A percentile compares a stretch with the other conserved stretches of the same genome.
Evolutionary conservation across 2,888 invertebrate species (phyloP).

Genomic region (Cylloceria caligata): DNA sequence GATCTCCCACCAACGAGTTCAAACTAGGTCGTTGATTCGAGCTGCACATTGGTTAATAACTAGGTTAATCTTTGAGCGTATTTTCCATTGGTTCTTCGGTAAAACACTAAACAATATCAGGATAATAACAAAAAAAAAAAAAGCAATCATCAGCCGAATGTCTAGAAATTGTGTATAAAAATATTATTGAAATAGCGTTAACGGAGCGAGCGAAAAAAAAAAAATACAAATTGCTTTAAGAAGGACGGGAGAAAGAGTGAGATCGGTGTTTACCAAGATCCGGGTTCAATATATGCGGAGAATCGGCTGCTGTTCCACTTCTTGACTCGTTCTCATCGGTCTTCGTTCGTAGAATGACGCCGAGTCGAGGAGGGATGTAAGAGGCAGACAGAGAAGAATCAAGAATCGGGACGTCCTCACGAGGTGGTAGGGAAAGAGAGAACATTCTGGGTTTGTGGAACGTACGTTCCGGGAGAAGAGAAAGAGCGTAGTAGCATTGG

Average conservation of each 20-base stretch:
- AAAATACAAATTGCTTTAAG: conserved; percentile 33
- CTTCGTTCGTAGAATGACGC: conserved; percentile 46
- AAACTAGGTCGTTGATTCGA: conserved; percentile 74
- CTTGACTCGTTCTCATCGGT: conserved; percentile 48
- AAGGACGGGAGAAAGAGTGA: conserved; percentile 41
- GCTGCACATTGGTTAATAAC: conserved; percentile 76
- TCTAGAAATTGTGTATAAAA: conserved; percentile 8
- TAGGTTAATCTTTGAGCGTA: conserved; percentile 70
- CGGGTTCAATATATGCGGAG: conserved; percentile 41
- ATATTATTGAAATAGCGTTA: conserved; percentile 2
- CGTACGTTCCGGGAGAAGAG: conserved; percentile 71
- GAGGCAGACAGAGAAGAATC: conserved; percentile 21
- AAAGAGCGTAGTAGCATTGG: conserved; percentile 61
- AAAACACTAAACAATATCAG: not conserved
- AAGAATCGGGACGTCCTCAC: conserved; percentile 50
- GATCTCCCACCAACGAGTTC: conserved; percentile 74
- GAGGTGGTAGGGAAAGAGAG: conserved; percentile 30
- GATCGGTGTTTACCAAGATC: conserved; percentile 42
- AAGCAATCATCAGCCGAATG: not conserved
- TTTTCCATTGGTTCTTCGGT: conserved; percentile 69
- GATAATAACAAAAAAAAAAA: conserved; percentile 14
- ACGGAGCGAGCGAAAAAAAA: not conserved
- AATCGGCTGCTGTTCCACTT: conserved; percentile 67
- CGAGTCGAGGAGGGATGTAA: conserved; percentile 7
- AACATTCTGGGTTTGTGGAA: conserved; percentile 82